Base-by-base conservation (phyloP, 2,113 vertebrate species). In the Hiodon alosoides region DNA sequence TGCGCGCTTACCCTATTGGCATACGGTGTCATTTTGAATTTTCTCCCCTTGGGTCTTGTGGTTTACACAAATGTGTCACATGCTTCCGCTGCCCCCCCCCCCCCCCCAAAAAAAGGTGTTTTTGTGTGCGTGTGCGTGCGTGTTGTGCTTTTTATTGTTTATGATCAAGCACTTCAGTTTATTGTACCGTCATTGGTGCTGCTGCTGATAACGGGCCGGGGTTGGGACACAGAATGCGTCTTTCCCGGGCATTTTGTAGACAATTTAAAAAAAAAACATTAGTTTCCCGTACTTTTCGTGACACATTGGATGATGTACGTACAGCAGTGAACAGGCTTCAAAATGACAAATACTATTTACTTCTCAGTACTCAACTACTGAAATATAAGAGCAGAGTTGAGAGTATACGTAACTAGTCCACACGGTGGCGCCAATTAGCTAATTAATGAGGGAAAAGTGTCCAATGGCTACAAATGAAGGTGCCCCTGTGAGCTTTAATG, bases 211-310 rank as follows among this genome's bases (percentile, higher is more conserved):
- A 76, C 77, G 78, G 50, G 74, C 73, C 78, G 81, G 81, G 74
- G 65, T 50, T 55, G 62, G 67, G 48, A 53, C 31, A 2, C 31
- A 75, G 65, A 73, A 8, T 68, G 59, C 46, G 75, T 69, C 50
- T 78, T 68, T 74, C 78, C 74, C 82, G 75, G 74, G 76, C 78
- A 62, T 82, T 73, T 70, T 84, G 76, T 81, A 79, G 65, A 81
- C 76, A 77, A 55, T 31, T 31, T 31, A 71, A 71, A 71, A 73
- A 88, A 88, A 87, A 89, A 87, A 88, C 83, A 84, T 80, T 84
- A 83, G 79, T 87, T 86, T 86, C 77, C 74, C 81, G 62, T 81
- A 81, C n/a, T 64, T 65, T 67, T 74, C 4, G 31, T 31, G 31
- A 31, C 31, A 31, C 2, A 31, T 31, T 31, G 31, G 31, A 31